These are phyloP conservation scores for Chrysotoxum bicinctum DNA, from an alignment of 2,888 invertebrate species.

Conservation along the genomic window DNA sequence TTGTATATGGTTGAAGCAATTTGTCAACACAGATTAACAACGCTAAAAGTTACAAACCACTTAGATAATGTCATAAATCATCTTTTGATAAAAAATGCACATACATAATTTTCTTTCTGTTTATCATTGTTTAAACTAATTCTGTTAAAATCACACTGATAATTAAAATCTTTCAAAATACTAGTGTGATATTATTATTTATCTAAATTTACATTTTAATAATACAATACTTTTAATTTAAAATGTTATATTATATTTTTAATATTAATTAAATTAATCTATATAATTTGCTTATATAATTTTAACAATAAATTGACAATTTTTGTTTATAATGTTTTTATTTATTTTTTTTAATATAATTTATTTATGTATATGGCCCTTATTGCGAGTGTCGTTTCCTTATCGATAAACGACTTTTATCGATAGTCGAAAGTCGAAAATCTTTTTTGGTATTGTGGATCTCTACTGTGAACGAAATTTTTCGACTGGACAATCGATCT, in stretches of 20 bases:
- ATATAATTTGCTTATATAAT: conserved; percentile 36
- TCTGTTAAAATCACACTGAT: conserved; percentile 31
- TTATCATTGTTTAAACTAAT: conserved; percentile 12
- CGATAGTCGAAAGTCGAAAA: too few relatives aligned
- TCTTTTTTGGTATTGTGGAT: too few relatives aligned
- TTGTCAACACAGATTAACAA: too few relatives aligned
- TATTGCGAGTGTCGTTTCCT: too few relatives aligned
- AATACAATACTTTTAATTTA: conserved; percentile 31
- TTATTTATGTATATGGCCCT: conserved; percentile 35
- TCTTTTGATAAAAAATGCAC: too few relatives aligned
- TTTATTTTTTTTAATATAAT: not conserved
- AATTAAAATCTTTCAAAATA: not conserved
- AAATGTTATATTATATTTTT: not conserved
- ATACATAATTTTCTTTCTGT: not conserved
- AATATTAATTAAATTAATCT: not conserved
- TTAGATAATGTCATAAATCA: too few relatives aligned
- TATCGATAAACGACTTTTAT: too few relatives aligned
- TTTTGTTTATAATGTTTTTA: conserved; percentile 1
- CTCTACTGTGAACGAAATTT: too few relatives aligned
- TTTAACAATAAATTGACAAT: conserved; percentile 65
- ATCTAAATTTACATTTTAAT: conserved; percentile 36
- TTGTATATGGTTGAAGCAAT: too few relatives aligned
- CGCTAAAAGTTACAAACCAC: too few relatives aligned
- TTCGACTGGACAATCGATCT: too few relatives aligned
- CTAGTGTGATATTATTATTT: conserved; percentile 29